Evolutionary conservation across 2,797 vertebrate genomes (phyloP).

Genomic region (Okamejei kenojei): DNA sequence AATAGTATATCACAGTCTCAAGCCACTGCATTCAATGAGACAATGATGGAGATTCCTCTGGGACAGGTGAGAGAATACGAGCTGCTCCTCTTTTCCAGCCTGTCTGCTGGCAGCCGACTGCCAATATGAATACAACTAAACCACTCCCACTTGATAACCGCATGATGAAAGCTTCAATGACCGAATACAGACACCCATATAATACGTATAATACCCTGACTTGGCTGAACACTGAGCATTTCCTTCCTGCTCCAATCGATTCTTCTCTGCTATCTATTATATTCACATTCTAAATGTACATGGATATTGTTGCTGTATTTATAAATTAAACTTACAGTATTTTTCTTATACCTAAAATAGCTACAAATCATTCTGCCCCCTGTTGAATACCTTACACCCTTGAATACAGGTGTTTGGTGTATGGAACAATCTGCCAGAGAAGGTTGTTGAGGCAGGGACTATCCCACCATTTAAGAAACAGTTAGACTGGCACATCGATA

Average conservation of each 20-base stretch:
- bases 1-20: neutral
- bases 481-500: too few species aligned
- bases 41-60: neutral
- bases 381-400: neutral
- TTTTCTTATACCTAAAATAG: neutral
- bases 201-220: neutral
- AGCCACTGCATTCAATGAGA: neutral
- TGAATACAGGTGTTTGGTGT: too few species aligned
- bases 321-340: neutral
- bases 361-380: neutral
- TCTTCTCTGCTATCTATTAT: neutral
- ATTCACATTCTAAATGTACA: neutral
- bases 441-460: too few species aligned
- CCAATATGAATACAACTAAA: neutral
- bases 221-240: neutral
- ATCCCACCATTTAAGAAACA: too few species aligned
- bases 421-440: too few species aligned
- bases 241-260: neutral
- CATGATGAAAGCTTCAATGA: neutral
- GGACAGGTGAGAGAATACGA: neutral
- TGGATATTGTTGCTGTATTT: neutral
- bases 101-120: neutral
- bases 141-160: neutral
- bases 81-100: neutral
- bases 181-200: neutral